Conservation (phyloP, 2,113 vertebrate species). For the Morone chrysops region DNA sequence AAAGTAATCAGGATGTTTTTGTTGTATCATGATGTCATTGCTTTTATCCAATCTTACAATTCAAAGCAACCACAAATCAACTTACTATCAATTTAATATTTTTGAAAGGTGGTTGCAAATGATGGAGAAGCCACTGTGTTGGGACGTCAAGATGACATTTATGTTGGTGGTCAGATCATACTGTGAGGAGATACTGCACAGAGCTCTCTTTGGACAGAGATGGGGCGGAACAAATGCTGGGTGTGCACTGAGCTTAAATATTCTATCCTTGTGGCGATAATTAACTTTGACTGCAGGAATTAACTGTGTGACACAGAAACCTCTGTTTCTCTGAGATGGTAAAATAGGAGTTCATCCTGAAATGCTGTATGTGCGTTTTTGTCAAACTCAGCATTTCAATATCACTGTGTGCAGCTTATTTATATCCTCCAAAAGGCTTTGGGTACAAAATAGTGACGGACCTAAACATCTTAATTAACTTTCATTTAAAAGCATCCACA, state of each 20-base stretch:
- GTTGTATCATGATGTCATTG: background rate
- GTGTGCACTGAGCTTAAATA: constrained; percentile 45
- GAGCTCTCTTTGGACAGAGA: constrained; percentile 35
- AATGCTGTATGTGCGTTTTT: constrained; percentile 13
- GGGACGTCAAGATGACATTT: background rate
- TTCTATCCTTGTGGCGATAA: constrained; percentile 62
- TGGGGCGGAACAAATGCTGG: constrained; percentile 50
- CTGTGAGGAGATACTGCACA: constrained; percentile 1
- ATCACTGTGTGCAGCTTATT: background rate
- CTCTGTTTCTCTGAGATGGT: constrained; percentile 31
- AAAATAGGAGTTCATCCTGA: background rate
- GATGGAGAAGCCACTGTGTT: background rate
- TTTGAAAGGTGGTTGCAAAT: background rate
- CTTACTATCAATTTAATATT: background rate
- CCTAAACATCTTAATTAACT: background rate
- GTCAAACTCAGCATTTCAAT: background rate
- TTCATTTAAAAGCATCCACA: background rate
- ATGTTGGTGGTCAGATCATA: background rate
- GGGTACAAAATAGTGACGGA: background rate
- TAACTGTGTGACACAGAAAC: constrained; percentile 39
- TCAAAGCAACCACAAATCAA: background rate
- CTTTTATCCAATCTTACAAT: background rate
- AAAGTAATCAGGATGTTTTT: background rate
- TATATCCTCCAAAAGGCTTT: background rate
- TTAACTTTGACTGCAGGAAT: constrained; percentile 72